Percentiles rank a stretch among this genome's conserved stretches.
Conservation (phyloP, 2,797 vertebrate species). For the Saxicola maurus region DNA sequence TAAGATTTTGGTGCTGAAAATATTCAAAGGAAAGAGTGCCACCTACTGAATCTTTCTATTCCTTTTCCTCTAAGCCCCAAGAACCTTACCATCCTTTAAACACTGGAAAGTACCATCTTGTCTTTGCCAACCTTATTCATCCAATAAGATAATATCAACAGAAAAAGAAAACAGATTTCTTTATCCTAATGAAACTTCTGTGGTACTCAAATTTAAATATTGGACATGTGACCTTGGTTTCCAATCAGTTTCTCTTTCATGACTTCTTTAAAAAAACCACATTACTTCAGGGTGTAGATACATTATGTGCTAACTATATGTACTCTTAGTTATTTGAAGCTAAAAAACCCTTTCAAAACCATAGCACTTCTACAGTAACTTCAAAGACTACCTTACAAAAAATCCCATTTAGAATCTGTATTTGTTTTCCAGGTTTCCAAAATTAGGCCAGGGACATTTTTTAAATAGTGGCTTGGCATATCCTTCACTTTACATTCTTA, state of each 20-base stretch:
- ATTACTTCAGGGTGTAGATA: background rate
- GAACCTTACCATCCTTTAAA: background rate
- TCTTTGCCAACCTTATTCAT: background rate
- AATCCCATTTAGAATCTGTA: background rate
- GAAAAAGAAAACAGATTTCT: background rate
- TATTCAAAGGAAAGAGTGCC: constrained; percentile 46
- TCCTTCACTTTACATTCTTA: background rate
- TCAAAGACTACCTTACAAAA: background rate
- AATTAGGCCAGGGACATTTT: background rate
- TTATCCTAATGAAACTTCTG: background rate
- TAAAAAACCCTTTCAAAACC: background rate
- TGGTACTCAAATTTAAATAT: background rate
- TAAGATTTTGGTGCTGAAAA: background rate
- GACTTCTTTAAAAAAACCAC: background rate
- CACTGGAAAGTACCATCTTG: background rate
- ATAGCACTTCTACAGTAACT: background rate
- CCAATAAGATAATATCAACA: background rate
- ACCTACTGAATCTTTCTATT: constrained; percentile 42
- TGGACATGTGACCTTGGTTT: background rate
- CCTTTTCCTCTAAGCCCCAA: background rate
- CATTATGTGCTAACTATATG: fast-evolving
- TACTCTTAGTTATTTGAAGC: background rate
- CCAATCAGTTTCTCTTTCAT: background rate
- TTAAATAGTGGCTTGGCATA: background rate
- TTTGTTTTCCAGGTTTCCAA: background rate